Evolutionary conservation across 2,888 invertebrate species (phyloP), one percentile per base, ranked within the genome.

Genomic region (Abrostola tripartita): DNA sequence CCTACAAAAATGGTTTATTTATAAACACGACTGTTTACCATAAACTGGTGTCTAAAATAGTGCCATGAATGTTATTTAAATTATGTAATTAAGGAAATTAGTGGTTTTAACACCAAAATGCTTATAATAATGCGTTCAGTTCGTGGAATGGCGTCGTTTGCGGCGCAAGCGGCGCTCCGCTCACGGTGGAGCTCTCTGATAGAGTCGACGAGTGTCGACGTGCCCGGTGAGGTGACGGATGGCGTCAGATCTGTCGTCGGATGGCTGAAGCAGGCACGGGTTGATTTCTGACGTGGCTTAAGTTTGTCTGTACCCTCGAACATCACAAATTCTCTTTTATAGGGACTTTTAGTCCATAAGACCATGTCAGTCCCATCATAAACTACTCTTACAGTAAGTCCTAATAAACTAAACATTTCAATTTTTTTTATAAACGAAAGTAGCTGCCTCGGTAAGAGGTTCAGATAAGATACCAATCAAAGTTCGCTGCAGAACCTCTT

Each of bases 191-290:
- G 96, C 82, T 96, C 96, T 71, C 94, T 97, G 83, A 96, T 97
- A 77, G 97, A 97, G 87, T 96, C 96, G 54, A 96, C 96, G 71
- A 95, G 95, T 76, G 95, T 96, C 71, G 96, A 97, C 84, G 95
- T 97, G 57, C 95, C 95, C 0, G 94, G 95, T 0, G 96, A 96
- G 85, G 96, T 96, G 63, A 95, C 96, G 11, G 97, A 96, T 81
- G 96, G 97, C 85, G 96, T 97, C 81, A 95, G 96, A 76, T 97
- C 97, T 80, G 97, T 97, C 85, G 97, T 97, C 76, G 97, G 97
- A 93, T 97, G 97, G 97, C 95, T 97, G 57, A 97, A 97, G 95
- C 97, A 97, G 97, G 97, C 95, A 95, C 80, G 90, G 76, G 10
- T 5, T 47, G 37, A 41, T 42, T 9, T 38, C 38, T 6, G 10